phyloP scores from a whole-genome alignment of 2,113 vertebrate species.

The Rhinoderma darwinii region DNA sequence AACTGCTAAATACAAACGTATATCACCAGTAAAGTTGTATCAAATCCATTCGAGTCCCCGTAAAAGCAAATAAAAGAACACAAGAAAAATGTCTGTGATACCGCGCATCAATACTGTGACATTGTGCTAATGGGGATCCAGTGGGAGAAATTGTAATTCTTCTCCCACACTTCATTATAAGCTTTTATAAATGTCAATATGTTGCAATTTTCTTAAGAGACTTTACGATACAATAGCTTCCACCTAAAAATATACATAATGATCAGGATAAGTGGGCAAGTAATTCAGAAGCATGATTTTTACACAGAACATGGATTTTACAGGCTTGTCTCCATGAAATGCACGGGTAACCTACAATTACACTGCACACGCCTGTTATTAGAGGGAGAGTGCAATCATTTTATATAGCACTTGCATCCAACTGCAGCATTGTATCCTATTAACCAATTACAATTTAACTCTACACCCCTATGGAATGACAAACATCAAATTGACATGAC shows the following conservation, averaged over 20 bases:
- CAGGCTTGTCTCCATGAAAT: constrained; percentile 55
- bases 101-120: background rate
- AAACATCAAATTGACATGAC: background rate
- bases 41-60: background rate
- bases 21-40: background rate
- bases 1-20: background rate
- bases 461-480: constrained; percentile 10
- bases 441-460: constrained; percentile 48
- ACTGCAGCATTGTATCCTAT: constrained; percentile 17
- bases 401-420: constrained; percentile 37
- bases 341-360: constrained; percentile 52
- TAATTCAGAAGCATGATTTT: constrained; percentile 58
- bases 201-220: constrained; percentile 57
- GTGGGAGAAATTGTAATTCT: constrained; percentile 25
- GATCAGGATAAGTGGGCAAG: constrained; percentile 55
- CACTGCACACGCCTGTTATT: constrained; percentile 54
- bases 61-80: constrained; percentile 5
- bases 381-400: constrained; percentile 51
- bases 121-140: constrained; percentile 22
- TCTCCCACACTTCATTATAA: constrained; percentile 55
- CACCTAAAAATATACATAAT: constrained; percentile 59
- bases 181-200: constrained; percentile 58
- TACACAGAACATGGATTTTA: constrained; percentile 60
- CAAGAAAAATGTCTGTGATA: background rate
- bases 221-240: constrained; percentile 51